Conservation (phyloP, 2,888 invertebrate species). For the Marasmarcha lunaedactyla region DNA sequence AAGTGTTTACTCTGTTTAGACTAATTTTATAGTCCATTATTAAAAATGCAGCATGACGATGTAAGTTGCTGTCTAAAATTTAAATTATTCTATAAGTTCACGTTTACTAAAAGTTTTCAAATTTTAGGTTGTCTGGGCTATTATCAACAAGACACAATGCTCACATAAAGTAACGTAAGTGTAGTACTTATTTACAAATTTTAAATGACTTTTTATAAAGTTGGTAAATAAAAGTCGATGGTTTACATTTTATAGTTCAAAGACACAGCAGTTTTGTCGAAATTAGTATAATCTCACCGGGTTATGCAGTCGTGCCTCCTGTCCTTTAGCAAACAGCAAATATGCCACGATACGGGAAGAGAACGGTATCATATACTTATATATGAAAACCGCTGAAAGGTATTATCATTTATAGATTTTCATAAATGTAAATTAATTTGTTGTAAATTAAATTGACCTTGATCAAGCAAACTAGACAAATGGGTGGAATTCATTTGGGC, state of each 20-base stretch:
- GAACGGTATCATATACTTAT: conserved; percentile 92
- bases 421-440: too few species aligned
- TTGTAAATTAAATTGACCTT: too few species aligned
- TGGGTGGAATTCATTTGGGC: too few species aligned
- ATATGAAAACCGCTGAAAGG: conserved; percentile 91
- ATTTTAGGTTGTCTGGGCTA: conserved; percentile 94
- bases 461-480: too few species aligned
- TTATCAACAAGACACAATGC: conserved; percentile 97
- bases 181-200: background rate
- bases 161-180: conserved; percentile 97
- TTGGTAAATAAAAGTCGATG: background rate
- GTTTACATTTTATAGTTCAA: conserved; percentile 75
- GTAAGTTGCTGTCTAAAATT: conserved; percentile 69
- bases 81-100: background rate
- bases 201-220: background rate
- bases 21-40: too few species aligned
- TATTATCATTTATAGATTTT: conserved; percentile 24
- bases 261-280: conserved; percentile 94
- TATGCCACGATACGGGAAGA: conserved; percentile 99
- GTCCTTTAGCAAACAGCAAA: conserved; percentile 98
- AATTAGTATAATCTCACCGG: conserved; percentile 99
- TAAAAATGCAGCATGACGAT: conserved; percentile 90
- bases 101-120: conserved; percentile 8
- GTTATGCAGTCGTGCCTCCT: conserved; percentile 90
- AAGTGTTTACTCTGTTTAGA: too few species aligned